Base-by-base conservation (phyloP, 2,888 invertebrate species). In the Thereva nobilitata region DNA sequence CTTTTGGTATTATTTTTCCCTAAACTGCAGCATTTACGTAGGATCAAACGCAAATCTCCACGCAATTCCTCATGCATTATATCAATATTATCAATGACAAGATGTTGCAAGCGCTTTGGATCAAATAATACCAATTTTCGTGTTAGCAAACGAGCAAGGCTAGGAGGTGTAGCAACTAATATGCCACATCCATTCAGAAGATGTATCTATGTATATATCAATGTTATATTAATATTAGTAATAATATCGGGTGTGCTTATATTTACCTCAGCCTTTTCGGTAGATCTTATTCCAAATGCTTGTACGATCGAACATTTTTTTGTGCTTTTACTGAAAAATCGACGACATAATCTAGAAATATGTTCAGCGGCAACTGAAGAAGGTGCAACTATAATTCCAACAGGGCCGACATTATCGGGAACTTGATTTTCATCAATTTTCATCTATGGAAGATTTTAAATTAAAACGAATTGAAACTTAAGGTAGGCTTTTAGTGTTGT, bases 71-170 rank as follows among this genome's bases (percentile, higher is more conserved):
- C 79, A 2, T 86, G 77, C 40, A 91, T 78, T 7, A 85, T 77
- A 72, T 92, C 89, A 38, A 87, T 86, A 73, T 89, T 88, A 75
- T 92, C 92, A 0, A 93, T 76, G 4, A 92, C 84, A 45, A 92
- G 77, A 72, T 87, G 87, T 9, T 85, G 84, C 1, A 92, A 78
- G 35, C 87, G 81, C 5, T 85, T 82, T 2, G 90, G 80, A 75
- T 87, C 86, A 0, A 89, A 79, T 4, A 84, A 75, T 3, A 80
- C 77, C 69, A 73, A 82, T 75, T 76, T 82, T 75, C 77, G 75
- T 72, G 82, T 69, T 73, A 84, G 69, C 76, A 86, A 74, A 72
- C 87, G 75, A 68, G 83, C 72, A 74, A 86, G 77, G 76, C 84
- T 83, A 0, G 84, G 78, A 0, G 91, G 89, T 0, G 91, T 91